Evolutionary conservation across 2,888 invertebrate genomes (phyloP), one percentile per base, ranked within the genome.

Genomic region (Tachina fera): DNA sequence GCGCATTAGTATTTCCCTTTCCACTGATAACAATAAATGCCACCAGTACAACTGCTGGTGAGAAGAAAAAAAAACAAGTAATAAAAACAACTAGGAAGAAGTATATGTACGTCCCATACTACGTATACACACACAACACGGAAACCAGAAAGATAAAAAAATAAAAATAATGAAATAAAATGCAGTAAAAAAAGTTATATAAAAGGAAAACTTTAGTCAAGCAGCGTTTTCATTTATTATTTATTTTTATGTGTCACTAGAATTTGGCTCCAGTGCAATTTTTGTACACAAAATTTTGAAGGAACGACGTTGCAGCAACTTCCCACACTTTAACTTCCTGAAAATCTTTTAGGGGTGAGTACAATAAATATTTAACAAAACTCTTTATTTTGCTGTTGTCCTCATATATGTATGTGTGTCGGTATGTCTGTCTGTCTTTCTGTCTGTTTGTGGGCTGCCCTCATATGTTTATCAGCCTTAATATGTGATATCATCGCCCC

Each of bases 1-100:
- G 86, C 83, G 86, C 86, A 86, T 58, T 76, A 63, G 83, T 79
- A 68, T 74, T 83, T 71, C 61, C 74, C 47, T 70, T 75, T 81
- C 47, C 47, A 68, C 51, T 75, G 75, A 81, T 68, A 81, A 75
- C 53, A 68, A 61, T 58, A 68, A 74, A 68, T 67, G 53, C 67
- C 74, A 74, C 1, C 47, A 67, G 53, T 51, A 74, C 11, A 72
- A 63, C 65, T 67, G 6, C 3, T 53, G 49, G 31, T 31, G 31
- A 31, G 47, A 65, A 63, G 9, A 60, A 19, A 45, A 65, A 9
- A n/a, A 53, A 31, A 31, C 6, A 31, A 6, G 31, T 31, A 31
- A 31, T 31, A 31, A 53, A 3, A n/a, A 49, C 10, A 22, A n/a
- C 31, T 22, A 43, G n/a, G 16, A 58, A 31, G 9, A 49, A 31